Conservation (phyloP, 2,113 vertebrate genomes). For the Nibea albiflora region DNA sequence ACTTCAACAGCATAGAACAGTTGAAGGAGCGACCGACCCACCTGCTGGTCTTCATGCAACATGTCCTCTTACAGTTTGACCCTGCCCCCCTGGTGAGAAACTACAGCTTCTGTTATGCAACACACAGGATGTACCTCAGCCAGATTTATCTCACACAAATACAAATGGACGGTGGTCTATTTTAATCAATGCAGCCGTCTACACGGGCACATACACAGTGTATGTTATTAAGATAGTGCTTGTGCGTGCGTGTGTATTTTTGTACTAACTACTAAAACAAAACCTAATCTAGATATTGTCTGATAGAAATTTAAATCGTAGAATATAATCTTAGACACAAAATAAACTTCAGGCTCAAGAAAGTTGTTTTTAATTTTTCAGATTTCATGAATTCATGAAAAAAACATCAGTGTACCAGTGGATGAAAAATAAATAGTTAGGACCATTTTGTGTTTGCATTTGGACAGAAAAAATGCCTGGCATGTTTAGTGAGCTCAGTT, state of each 20-base stretch:
- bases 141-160: neutral
- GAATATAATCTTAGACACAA: too few relatives aligned
- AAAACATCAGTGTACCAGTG: neutral
- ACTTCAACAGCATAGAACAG: slow-evolving; percentile 87
- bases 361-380: neutral
- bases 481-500: neutral
- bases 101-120: neutral
- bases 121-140: neutral
- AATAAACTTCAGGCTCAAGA: neutral
- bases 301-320: neutral
- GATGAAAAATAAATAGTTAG: neutral
- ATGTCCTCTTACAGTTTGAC: slow-evolving; percentile 92
- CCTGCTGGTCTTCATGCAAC: slow-evolving; percentile 90
- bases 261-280: neutral
- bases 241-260: neutral
- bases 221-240: too few relatives aligned
- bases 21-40: slow-evolving; percentile 87
- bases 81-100: slow-evolving; percentile 88
- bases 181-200: neutral
- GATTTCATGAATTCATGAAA: neutral
- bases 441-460: neutral
- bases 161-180: neutral
- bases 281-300: too few relatives aligned
- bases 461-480: neutral
- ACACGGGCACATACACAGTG: neutral